Conservation (phyloP, 2,888 invertebrate genomes). For the Latrodectus elegans region DNA sequence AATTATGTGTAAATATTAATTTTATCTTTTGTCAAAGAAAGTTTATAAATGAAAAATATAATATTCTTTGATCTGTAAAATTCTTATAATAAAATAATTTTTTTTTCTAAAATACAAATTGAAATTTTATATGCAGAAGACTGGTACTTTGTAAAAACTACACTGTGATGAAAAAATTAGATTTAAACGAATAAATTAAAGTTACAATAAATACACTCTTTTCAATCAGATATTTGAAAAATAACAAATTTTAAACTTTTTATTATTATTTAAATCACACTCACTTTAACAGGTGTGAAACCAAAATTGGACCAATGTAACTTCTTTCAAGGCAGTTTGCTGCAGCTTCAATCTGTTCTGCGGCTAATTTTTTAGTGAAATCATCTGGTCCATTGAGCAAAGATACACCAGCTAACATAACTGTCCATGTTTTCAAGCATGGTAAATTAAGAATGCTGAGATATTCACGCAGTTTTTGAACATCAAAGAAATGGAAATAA, state of each 20-base stretch:
- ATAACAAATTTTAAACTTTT: not conserved
- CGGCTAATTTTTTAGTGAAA: slow-evolving; percentile 49
- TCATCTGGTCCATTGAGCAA: slow-evolving; percentile 52
- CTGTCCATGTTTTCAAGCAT: slow-evolving; percentile 57
- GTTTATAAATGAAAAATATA: too few species aligned
- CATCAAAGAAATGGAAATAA: slow-evolving; percentile 68
- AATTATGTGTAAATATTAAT: too few species aligned
- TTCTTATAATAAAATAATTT: too few species aligned
- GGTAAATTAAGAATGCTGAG: slow-evolving; percentile 42
- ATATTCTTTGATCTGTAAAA: too few species aligned
- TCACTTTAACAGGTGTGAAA: slow-evolving; percentile 66
- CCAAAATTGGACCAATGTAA: slow-evolving; percentile 46
- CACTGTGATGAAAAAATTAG: too few species aligned
- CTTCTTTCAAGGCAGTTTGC: slow-evolving; percentile 59
- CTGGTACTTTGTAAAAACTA: too few species aligned
- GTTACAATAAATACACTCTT: too few species aligned
- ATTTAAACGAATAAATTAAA: not conserved
- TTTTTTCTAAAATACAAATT: too few species aligned
- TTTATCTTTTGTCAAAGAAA: too few species aligned
- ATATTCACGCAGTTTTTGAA: slow-evolving; percentile 56
- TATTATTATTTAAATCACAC: not conserved
- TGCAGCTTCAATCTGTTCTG: slow-evolving; percentile 61
- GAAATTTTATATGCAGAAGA: too few species aligned
- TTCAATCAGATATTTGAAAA: not conserved
- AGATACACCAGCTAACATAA: slow-evolving; percentile 57